These are phyloP conservation scores for Potorous gilbertii DNA, from an alignment of 2,797 vertebrate genomes.

Conservation along the genomic window DNA sequence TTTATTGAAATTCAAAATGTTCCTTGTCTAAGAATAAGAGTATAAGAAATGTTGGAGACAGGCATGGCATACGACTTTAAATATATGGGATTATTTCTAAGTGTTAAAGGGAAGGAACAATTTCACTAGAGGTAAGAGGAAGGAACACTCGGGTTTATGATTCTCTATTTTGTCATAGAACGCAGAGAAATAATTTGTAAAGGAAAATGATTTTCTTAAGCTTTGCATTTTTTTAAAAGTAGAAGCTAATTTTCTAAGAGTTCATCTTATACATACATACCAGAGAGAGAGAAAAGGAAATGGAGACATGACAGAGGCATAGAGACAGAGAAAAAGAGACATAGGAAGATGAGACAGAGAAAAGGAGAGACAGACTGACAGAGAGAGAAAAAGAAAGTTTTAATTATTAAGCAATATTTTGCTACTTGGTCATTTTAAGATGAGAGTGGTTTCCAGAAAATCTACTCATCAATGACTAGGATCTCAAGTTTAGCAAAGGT, in stretches of 20 bases:
- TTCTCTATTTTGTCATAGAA: background rate
- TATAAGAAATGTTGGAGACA: background rate
- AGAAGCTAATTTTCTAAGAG: background rate
- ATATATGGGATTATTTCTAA: background rate
- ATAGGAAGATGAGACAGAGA: background rate
- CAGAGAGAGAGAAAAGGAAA: background rate
- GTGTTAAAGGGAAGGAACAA: conserved; percentile 10
- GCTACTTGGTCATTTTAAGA: conserved; percentile 46
- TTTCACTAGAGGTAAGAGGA: background rate
- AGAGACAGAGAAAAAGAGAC: background rate
- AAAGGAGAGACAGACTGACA: conserved; percentile 31
- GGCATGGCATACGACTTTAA: background rate
- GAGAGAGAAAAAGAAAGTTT: background rate
- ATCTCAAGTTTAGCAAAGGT: conserved; percentile 71
- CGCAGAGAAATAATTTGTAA: background rate
- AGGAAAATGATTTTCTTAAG: background rate
- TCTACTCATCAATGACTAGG: conserved; percentile 57
- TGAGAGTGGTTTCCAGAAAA: conserved; percentile 61
- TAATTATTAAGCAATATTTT: conserved; percentile 5
- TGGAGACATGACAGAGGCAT: background rate
- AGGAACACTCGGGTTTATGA: fast-evolving
- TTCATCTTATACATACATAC: background rate
- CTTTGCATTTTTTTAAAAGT: background rate
- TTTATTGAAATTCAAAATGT: background rate
- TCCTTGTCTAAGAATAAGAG: background rate